Evolutionary conservation across 2,888 invertebrate species (phyloP).

Genomic region (Suillia variegata): DNA sequence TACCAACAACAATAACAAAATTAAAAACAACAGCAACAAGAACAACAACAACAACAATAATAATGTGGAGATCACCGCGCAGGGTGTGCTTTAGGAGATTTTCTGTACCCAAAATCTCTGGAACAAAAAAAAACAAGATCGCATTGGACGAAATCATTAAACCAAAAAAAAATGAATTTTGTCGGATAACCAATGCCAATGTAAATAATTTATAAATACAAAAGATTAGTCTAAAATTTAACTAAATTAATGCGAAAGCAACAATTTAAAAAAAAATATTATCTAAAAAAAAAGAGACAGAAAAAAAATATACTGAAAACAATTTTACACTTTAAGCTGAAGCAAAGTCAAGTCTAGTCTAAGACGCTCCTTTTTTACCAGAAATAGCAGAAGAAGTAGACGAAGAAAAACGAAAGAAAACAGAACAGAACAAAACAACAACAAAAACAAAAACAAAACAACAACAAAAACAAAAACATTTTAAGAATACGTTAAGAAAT

Average conservation of each 20-base stretch:
- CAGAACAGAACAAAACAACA: no score
- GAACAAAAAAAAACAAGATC: no score
- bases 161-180: slow-evolving; percentile 28
- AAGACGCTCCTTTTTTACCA: slow-evolving; percentile 36
- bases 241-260: slow-evolving; percentile 14
- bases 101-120: slow-evolving; percentile 61
- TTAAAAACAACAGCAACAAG: no score
- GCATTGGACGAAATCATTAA: slow-evolving; percentile 48
- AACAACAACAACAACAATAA: no score
- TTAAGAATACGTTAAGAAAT: slow-evolving; percentile 7
- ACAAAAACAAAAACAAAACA: no score
- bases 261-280: slow-evolving; percentile 15
- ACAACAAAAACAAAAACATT: no score
- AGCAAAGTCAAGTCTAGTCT: slow-evolving; percentile 32
- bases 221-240: slow-evolving; percentile 18
- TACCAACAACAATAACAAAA: no score
- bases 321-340: slow-evolving; percentile 29
- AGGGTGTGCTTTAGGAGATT: slow-evolving; percentile 61
- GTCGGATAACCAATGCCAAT: slow-evolving; percentile 57
- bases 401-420: background rate
- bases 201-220: slow-evolving; percentile 54
- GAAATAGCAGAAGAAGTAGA: no score
- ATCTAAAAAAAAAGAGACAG: slow-evolving; percentile 26
- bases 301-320: slow-evolving; percentile 16
- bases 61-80: slow-evolving; percentile 62